A percentile compares a stretch with the other conserved stretches of the same genome.
phyloP scores from a whole-genome alignment of 2,888 invertebrate species.

The Drosophila phalerata region DNA sequence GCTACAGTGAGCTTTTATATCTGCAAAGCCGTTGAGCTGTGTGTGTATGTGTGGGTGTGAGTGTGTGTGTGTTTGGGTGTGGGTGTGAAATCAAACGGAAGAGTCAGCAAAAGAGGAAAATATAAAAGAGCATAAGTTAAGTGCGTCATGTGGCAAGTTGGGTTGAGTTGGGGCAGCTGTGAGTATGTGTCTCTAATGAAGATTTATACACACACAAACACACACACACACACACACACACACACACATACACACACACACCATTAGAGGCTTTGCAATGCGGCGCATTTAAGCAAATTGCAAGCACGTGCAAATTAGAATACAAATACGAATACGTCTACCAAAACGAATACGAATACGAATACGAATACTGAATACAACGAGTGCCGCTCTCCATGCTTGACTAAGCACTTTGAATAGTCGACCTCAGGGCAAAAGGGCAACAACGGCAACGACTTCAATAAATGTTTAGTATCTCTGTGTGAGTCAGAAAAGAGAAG shows the following conservation, averaged over 20 bases:
- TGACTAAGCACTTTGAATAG: conserved; percentile 77
- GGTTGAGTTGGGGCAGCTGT: conserved; percentile 8
- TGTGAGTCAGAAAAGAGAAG: neutral
- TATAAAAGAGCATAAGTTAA: conserved; percentile 75
- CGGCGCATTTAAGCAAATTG: conserved; percentile 64
- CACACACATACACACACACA: conserved; percentile 9
- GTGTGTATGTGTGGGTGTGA: conserved; percentile 13
- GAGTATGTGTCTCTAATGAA: conserved; percentile 66
- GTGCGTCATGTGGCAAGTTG: conserved; percentile 55
- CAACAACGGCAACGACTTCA: conserved; percentile 51
- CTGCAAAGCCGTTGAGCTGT: conserved; percentile 56
- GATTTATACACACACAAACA: conserved; percentile 75
- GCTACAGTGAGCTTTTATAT: conserved; percentile 51
- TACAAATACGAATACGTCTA: conserved; percentile 43
- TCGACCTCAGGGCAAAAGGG: conserved; percentile 45
- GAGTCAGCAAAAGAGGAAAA: conserved; percentile 62
- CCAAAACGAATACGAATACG: conserved; percentile 12
- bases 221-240: conserved; percentile 22
- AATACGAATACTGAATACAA: conserved; percentile 26
- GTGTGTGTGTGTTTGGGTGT: conserved; percentile 20
- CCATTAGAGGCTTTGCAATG: conserved; percentile 40
- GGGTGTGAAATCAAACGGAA: conserved; percentile 74
- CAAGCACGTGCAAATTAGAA: conserved; percentile 81
- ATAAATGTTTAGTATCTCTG: conserved; percentile 70
- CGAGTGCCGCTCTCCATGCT: conserved; percentile 46